These are phyloP conservation scores for Pseudomyrmex flavicornis DNA, from an alignment of 1,140 invertebrate genomes.

Conservation along the genomic window DNA sequence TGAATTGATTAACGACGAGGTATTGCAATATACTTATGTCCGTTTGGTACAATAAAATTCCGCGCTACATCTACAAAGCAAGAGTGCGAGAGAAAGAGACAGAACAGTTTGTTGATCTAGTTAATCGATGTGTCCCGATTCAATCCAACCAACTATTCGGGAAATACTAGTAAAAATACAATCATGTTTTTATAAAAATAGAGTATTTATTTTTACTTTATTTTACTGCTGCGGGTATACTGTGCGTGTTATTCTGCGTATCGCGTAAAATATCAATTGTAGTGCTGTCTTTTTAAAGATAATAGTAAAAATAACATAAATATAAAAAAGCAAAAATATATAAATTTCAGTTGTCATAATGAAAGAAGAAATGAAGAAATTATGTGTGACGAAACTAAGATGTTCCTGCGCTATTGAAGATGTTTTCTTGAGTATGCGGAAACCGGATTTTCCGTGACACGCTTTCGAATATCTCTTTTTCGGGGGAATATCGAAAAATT, in stretches of 20 bases:
- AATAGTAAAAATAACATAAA: background rate
- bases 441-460: constrained; percentile 11
- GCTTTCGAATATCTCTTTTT: constrained; percentile 20
- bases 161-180: constrained; percentile 31
- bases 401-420: background rate
- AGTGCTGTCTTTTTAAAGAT: background rate
- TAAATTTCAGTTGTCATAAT: background rate
- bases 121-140: constrained; percentile 43
- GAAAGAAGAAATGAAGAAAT: too few relatives aligned
- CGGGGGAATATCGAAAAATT: constrained; percentile 31
- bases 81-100: background rate
- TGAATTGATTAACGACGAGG: too few relatives aligned
- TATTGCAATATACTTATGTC: too few relatives aligned
- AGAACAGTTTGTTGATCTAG: constrained; percentile 1
- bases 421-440: background rate
- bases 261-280: background rate
- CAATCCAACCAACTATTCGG: constrained; percentile 36
- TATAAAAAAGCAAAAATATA: background rate
- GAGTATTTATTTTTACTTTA: constrained; percentile 16
- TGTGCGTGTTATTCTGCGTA: background rate
- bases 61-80: background rate
- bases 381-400: background rate
- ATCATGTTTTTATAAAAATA: constrained; percentile 56
- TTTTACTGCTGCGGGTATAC: constrained; percentile 4
- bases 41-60: background rate